phyloP scores from a whole-genome alignment of 1,140 invertebrate species.

The Planococcus citri region DNA sequence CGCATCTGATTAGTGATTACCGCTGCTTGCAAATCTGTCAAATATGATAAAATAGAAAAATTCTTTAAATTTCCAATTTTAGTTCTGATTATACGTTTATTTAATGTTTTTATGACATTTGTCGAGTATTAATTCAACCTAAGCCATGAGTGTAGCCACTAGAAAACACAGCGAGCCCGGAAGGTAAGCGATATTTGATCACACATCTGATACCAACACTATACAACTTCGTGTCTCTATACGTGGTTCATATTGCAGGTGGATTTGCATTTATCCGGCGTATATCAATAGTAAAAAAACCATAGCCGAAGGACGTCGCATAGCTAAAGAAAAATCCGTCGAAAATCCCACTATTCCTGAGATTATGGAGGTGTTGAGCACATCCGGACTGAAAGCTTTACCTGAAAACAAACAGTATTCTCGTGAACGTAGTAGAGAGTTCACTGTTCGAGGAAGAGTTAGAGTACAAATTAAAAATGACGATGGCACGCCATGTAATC shows the following conservation, averaged over 20 bases:
- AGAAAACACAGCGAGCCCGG: conserved; percentile 23
- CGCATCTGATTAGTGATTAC: too few species aligned
- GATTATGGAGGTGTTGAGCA: conserved; percentile 78
- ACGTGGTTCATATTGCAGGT: conserved; percentile 45
- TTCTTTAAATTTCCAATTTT: too few species aligned
- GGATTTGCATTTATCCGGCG: conserved; percentile 93
- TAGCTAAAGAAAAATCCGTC: conserved; percentile 74
- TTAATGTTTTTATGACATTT: too few species aligned
- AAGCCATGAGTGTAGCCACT: not conserved
- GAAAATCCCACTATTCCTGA: conserved; percentile 90
- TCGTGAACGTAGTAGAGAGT: conserved; percentile 68
- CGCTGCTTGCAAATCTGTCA: too few species aligned
- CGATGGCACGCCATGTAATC: conserved; percentile 63
- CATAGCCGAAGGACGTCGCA: conserved; percentile 66
- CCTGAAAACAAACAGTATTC: conserved; percentile 92
- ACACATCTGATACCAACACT: not conserved
- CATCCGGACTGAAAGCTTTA: conserved; percentile 66
- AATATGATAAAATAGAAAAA: too few species aligned
- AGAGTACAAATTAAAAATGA: conserved; percentile 86
- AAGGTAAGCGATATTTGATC: conserved; percentile 11
- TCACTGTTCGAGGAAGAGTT: conserved; percentile 68
- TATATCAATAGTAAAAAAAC: conserved; percentile 93
- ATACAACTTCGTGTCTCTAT: too few species aligned
- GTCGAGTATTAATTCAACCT: too few species aligned
- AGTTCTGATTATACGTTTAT: too few species aligned